phyloP scores from a whole-genome alignment of 1,140 invertebrate species.

The Heliconius melpomene region DNA sequence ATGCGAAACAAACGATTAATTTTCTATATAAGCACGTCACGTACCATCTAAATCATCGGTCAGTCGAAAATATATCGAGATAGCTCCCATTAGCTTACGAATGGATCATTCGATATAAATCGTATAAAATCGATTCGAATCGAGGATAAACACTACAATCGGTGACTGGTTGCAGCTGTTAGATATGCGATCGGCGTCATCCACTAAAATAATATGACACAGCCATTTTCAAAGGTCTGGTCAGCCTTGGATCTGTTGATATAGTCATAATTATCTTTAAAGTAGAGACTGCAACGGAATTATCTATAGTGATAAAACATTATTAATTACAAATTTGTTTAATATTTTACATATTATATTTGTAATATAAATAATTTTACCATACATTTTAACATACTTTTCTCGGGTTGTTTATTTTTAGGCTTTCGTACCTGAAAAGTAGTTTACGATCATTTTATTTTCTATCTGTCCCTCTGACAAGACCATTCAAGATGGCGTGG shows the following conservation, averaged over 20 bases:
- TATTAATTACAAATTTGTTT: neutral
- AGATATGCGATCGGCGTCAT: constrained; percentile 73
- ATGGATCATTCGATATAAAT: constrained; percentile 74
- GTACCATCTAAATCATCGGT: constrained; percentile 74
- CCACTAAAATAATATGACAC: constrained; percentile 80
- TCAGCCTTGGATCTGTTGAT: constrained; percentile 56
- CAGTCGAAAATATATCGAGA: constrained; percentile 71
- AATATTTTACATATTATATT: no score
- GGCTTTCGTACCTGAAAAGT: no score
- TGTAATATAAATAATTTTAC: no score
- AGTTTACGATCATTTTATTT: no score
- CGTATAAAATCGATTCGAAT: constrained; percentile 78
- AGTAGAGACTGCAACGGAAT: constrained; percentile 46
- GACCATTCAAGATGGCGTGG: no score
- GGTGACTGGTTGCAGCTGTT: constrained; percentile 72
- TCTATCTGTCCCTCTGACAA: no score
- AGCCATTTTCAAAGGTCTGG: constrained; percentile 70
- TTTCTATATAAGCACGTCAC: constrained; percentile 75
- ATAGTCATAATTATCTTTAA: constrained; percentile 61
- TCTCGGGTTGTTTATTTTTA: no score
- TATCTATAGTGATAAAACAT: neutral
- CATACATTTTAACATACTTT: no score
- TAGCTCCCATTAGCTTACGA: constrained; percentile 76
- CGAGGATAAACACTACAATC: constrained; percentile 78
- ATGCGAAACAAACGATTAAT: constrained; percentile 77